Percentiles rank a stretch among this genome's conserved stretches.
Conservation (phyloP, 2,888 invertebrate species). For the Eupithecia dodoneata region DNA sequence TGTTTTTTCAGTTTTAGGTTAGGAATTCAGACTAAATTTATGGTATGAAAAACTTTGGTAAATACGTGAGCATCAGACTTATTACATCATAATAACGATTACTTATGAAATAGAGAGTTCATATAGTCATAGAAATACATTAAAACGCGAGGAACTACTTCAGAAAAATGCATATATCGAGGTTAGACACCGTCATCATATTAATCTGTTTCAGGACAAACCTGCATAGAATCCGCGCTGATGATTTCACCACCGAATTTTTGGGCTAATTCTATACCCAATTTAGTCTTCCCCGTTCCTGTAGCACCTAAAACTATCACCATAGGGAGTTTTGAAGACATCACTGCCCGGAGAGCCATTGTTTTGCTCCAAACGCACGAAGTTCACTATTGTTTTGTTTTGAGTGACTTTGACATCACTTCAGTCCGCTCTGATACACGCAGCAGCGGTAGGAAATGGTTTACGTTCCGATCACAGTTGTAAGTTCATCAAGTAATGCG, state of each 20-base stretch:
- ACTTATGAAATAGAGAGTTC: neutral
- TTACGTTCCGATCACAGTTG: neutral
- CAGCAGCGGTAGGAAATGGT: neutral
- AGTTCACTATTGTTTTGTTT: conserved; percentile 76
- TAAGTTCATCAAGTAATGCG: too few species aligned
- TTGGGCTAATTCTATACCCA: conserved; percentile 95
- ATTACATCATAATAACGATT: neutral
- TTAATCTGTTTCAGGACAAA: conserved; percentile 60
- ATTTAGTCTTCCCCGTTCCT: conserved; percentile 98
- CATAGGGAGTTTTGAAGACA: conserved; percentile 84
- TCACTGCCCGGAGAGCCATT: conserved; percentile 75
- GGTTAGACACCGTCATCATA: neutral
- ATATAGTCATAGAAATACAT: neutral
- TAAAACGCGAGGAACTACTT: neutral
- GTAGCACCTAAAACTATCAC: conserved; percentile 98
- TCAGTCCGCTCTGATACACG: neutral
- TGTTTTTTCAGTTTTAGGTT: neutral
- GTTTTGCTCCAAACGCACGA: conserved; percentile 58
- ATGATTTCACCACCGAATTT: conserved; percentile 95
- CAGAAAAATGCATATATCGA: neutral
- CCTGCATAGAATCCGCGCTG: conserved; percentile 99
- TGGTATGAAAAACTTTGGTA: neutral
- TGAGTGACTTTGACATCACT: conserved; percentile 29
- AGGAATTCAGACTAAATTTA: neutral
- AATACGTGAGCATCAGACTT: neutral